Base-by-base conservation (phyloP, 1,140 invertebrate genomes). In the Dinoponera quadriceps region DNA sequence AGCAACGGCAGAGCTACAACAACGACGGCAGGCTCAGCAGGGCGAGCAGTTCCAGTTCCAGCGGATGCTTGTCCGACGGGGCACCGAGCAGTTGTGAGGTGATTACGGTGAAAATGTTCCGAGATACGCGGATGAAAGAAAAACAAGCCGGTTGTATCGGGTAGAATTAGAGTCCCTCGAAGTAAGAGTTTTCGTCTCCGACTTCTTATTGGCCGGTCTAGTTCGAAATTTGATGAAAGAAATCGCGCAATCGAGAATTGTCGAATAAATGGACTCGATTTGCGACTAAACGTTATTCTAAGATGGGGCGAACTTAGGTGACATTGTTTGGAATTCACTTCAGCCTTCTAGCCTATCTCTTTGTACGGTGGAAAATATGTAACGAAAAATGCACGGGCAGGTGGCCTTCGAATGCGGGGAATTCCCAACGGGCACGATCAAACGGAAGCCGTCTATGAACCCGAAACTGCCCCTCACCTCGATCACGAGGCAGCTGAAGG, bases 391-490 rank as follows among this genome's bases (percentile, higher is more conserved):
- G 11, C 11, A 44, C 7, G 7, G 0, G 38, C 63, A 96, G 96
- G 96, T 93, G 55, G 93, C 93, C 0, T 94, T 93, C 38, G 93
- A 94, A 57, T 94, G 93, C 44, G 93, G 93, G 1, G 94, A 94
- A 82, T 94, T 95, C 85, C 94, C 94, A 55, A 94, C 93, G 0
- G 96, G 96, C 20, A 98, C 97, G 33, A 98, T 98, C 59, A 98
- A 98, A 91, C 95, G 98, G 27, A 98, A 98, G 91, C 97, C 97
- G 0, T 97, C 97, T 9, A 97, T 97, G 96, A 98, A 97, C 91
- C 97, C 97, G 0, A 98, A 98, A 92, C 95, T 98, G n/a, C 98
- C 98, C 0, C 91, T 99, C 59, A 98, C 98, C 11, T 97, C 97
- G 75, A 98, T 98, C 90, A 98, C 98, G 0, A 95, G 98, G n/a